A percentile compares a stretch with the other conserved stretches of the same genome.
Conservation (phyloP, 2,113 vertebrate genomes). For the Sturnira hondurensis region DNA sequence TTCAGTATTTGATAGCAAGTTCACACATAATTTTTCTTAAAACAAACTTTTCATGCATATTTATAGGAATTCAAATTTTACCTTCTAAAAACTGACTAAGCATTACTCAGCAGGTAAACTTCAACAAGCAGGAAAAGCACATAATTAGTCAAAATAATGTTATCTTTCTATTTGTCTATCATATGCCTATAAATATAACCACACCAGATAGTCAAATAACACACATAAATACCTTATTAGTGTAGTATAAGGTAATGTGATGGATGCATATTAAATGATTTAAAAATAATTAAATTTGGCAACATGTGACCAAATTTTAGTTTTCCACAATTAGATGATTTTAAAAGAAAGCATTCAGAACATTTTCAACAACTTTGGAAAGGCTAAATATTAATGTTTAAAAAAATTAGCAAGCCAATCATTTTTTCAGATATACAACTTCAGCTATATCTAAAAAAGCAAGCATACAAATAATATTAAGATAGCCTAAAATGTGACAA, state of each 20-base stretch:
- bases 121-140: constrained; percentile 33
- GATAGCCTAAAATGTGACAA: constrained; percentile 16
- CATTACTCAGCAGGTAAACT: constrained; percentile 35
- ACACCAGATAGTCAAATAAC: constrained; percentile 22
- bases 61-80: constrained; percentile 50
- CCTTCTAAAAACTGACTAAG: constrained; percentile 12
- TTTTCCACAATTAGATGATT: constrained; percentile 29
- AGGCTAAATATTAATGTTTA: constrained; percentile 34
- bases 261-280: constrained; percentile 20
- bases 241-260: constrained; percentile 18
- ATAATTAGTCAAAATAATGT: constrained; percentile 39
- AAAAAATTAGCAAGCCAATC: constrained; percentile 33
- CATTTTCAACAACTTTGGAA: constrained; percentile 41
- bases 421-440: not conserved
- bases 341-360: constrained; percentile 12
- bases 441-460: constrained; percentile 37
- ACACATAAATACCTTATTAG: constrained; percentile 40
- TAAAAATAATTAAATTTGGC: constrained; percentile 2
- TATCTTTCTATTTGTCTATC: constrained; percentile 32
- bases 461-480: constrained; percentile 34
- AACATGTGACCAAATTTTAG: constrained; percentile 27
- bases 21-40: constrained; percentile 24
- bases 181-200: constrained; percentile 39
- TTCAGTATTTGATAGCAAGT: constrained; percentile 37
- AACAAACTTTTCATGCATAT: constrained; percentile 39